These are phyloP conservation scores for Cyclina sinensis DNA, from an alignment of 1,140 invertebrate species.

Conservation along the genomic window DNA sequence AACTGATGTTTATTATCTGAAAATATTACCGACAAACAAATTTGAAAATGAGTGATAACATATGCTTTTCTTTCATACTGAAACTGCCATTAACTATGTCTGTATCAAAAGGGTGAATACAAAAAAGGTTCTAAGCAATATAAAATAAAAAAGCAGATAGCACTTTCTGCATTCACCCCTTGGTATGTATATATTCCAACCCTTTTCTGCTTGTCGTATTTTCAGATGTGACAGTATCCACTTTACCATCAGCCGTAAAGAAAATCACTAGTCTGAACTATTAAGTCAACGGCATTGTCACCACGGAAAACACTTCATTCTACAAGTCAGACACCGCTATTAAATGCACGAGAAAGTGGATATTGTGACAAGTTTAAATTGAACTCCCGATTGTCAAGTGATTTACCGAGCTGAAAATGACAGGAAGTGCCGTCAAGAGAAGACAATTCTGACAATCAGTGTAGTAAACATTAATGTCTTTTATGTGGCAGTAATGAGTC, in stretches of 20 bases:
- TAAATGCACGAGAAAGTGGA: conserved; percentile 19
- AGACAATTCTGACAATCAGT: conserved; percentile 46
- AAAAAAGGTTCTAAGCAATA: no score
- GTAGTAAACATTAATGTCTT: conserved; percentile 41
- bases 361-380: conserved; percentile 56
- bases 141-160: no score
- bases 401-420: conserved; percentile 49
- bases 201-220: no score
- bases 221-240: not conserved
- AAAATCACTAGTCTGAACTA: not conserved
- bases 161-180: no score
- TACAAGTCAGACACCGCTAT: not conserved
- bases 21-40: no score
- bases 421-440: conserved; percentile 42
- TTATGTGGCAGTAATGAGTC: conserved; percentile 35
- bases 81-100: no score
- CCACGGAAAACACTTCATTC: conserved; percentile 9
- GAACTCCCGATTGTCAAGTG: conserved; percentile 33
- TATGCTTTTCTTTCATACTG: no score
- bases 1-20: no score
- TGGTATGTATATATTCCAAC: no score
- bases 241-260: not conserved
- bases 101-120: no score
- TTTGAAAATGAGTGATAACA: no score
- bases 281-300: conserved; percentile 14